Conservation (phyloP, 2,797 vertebrate species). For the Avahi laniger region DNA sequence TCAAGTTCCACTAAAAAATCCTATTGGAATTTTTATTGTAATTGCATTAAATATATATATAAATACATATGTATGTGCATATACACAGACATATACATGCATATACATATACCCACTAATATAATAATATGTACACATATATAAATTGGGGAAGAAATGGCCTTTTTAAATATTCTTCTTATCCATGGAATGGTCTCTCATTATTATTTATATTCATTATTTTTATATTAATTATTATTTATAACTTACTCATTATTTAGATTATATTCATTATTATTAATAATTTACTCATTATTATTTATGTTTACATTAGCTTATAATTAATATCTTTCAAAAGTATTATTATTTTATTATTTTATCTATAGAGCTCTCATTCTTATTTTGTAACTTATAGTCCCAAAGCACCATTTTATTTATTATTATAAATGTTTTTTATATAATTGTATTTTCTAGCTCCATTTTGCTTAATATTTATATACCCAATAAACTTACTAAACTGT, state of each 20-base stretch:
- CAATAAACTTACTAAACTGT: neutral
- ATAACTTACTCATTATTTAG: too few species aligned
- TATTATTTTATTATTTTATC: neutral
- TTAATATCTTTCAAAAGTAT: neutral
- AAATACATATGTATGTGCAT: neutral
- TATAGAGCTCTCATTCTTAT: neutral
- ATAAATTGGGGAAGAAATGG: neutral
- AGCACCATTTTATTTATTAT: neutral
- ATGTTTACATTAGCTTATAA: neutral
- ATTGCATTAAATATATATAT: neutral
- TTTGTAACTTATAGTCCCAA: neutral
- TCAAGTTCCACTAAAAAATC: neutral
- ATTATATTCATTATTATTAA: too few species aligned
- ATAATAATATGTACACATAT: neutral
- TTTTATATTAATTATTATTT: too few species aligned
- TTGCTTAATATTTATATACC: neutral
- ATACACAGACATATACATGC: neutral
- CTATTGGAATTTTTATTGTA: neutral
- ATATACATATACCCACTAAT: neutral
- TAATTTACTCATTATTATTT: too few species aligned
- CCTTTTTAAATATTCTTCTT: neutral
- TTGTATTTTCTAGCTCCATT: neutral
- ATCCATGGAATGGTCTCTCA: neutral
- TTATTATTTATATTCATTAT: too few species aligned
- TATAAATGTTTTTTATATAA: neutral